These are phyloP conservation scores for Mohoua ochrocephala DNA, from an alignment of 2,113 vertebrate species.

Conservation along the genomic window DNA sequence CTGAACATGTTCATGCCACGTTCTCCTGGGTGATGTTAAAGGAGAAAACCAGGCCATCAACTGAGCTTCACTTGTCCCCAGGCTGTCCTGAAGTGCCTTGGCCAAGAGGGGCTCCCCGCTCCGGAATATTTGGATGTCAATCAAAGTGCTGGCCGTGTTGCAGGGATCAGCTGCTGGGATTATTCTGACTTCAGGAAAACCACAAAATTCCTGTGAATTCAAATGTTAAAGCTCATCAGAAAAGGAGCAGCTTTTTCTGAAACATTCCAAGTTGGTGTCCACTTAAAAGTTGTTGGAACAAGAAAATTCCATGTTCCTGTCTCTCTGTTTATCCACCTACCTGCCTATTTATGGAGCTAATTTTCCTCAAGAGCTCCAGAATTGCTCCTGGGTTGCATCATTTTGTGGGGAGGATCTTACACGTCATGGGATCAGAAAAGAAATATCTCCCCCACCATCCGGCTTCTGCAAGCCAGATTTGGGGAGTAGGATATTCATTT, in stretches of 20 bases:
- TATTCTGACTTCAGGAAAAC: background rate
- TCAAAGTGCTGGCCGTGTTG: background rate
- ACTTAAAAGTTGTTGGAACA: background rate
- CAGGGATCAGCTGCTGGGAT: background rate
- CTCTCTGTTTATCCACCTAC: background rate
- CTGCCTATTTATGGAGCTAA: background rate
- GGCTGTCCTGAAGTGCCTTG: background rate
- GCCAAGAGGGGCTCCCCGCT: background rate
- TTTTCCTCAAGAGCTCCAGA: background rate
- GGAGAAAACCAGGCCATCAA: background rate
- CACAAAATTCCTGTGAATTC: background rate
- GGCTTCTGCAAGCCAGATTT: background rate
- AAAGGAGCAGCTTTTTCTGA: background rate
- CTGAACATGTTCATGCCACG: fast-evolving
- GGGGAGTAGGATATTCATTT: background rate
- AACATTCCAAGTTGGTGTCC: background rate
- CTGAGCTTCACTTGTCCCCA: background rate
- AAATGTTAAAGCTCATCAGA: background rate
- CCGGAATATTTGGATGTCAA: background rate
- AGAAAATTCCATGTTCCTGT: background rate
- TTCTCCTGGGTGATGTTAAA: background rate
- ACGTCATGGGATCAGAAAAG: background rate
- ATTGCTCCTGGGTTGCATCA: background rate
- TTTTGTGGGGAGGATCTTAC: background rate
- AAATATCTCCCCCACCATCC: fast-evolving